Conservation (phyloP, 2,113 vertebrate genomes). For the Sorex fumeus region DNA sequence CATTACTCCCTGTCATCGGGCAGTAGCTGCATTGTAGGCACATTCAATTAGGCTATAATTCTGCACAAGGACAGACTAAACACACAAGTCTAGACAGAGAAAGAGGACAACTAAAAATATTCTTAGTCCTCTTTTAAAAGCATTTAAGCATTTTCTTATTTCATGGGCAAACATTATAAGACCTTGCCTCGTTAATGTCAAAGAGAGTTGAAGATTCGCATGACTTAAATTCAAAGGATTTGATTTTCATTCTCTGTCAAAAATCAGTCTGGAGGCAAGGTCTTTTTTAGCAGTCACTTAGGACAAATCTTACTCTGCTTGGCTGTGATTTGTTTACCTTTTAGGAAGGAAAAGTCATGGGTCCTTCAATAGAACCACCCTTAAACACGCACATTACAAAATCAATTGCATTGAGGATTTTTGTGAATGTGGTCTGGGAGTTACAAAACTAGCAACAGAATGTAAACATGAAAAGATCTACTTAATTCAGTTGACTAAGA, state of each 20-base stretch:
- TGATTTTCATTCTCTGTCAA: conserved; percentile 61
- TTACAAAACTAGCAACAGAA: conserved; percentile 9
- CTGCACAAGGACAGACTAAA: conserved; percentile 82
- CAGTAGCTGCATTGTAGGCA: conserved; percentile 78
- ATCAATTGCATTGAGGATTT: not conserved
- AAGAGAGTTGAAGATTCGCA: conserved; percentile 55
- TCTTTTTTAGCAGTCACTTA: conserved; percentile 65
- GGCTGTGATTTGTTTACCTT: conserved; percentile 67
- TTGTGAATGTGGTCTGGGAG: not conserved
- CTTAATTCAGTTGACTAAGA: conserved; percentile 42
- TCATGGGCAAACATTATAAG: conserved; percentile 64
- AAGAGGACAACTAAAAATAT: conserved; percentile 67
- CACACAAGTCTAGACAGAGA: conserved; percentile 81
- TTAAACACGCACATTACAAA: conserved; percentile 3
- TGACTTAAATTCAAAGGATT: conserved; percentile 74
- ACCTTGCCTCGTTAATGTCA: conserved; percentile 61
- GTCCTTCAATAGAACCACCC: conserved; percentile 58
- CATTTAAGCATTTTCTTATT: conserved; percentile 65
- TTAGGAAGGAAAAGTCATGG: not conserved
- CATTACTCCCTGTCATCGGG: conserved; percentile 76
- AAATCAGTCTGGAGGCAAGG: conserved; percentile 40
- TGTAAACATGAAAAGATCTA: not conserved
- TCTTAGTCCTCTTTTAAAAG: conserved; percentile 59
- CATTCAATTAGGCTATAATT: conserved; percentile 83
- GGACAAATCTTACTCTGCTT: conserved; percentile 44